A percentile compares a stretch with the other conserved stretches of the same genome.
Conservation (phyloP, 2,888 invertebrate genomes). For the Syrista parreyssii region DNA sequence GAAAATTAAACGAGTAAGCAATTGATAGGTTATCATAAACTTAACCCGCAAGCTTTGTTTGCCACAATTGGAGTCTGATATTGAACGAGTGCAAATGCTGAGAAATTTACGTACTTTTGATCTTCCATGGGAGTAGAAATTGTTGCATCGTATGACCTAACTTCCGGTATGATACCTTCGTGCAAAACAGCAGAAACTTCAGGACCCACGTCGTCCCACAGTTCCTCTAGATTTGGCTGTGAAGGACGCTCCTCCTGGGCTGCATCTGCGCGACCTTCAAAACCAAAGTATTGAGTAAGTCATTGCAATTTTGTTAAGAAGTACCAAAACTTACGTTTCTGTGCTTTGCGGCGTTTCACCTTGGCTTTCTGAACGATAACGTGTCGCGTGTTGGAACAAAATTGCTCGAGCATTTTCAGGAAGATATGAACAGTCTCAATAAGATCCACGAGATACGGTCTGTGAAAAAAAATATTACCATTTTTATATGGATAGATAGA, state of each 20-base stretch:
- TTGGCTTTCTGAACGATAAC: constrained; percentile 80
- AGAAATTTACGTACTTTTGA: constrained; percentile 77
- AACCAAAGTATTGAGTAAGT: not conserved
- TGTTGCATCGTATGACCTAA: constrained; percentile 87
- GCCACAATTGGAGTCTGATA: not conserved
- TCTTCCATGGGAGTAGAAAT: constrained; percentile 87
- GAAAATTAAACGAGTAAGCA: constrained; percentile 9
- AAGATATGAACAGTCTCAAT: constrained; percentile 92
- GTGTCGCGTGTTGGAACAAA: constrained; percentile 59
- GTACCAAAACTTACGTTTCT: constrained; percentile 44
- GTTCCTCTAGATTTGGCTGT: constrained; percentile 66
- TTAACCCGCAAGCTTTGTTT: not conserved
- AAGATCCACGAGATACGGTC: constrained; percentile 86
- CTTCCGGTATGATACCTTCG: constrained; percentile 71
- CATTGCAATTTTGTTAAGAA: not conserved
- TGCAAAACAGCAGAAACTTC: constrained; percentile 73
- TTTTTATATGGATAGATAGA: too few relatives aligned
- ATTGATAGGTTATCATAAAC: constrained; percentile 14
- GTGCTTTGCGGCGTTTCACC: constrained; percentile 43
- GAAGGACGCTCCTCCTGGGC: constrained; percentile 15
- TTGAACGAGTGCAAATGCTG: not conserved
- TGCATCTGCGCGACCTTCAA: not conserved
- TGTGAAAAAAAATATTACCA: constrained; percentile 58
- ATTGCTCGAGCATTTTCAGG: constrained; percentile 86
- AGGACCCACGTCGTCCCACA: constrained; percentile 77